These are phyloP conservation scores for Montipora cactus DNA, from an alignment of 64 coral and sea anemone species.

Conservation along the genomic window DNA sequence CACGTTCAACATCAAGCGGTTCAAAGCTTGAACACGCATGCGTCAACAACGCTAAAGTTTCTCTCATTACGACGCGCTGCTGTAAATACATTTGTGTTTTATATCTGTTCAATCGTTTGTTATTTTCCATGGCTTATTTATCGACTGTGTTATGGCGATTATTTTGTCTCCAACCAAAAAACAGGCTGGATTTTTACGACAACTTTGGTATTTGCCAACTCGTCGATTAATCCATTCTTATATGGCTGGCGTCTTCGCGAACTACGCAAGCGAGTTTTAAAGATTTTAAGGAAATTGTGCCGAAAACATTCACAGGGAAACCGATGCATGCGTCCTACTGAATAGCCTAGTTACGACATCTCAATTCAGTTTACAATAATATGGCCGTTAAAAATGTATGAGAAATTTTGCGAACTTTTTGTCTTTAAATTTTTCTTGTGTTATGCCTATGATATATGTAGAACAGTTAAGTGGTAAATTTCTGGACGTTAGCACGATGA, in stretches of 20 bases:
- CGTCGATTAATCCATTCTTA: conserved; percentile 52
- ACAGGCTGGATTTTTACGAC: background rate
- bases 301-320: background rate
- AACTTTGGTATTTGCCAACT: conserved; percentile 48
- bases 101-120: background rate
- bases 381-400: too few species aligned
- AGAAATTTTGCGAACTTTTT: too few species aligned
- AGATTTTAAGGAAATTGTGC: background rate
- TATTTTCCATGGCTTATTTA: conserved; percentile 1
- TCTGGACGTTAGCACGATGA: too few species aligned
- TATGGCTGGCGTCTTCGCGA: conserved; percentile 61
- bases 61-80: background rate
- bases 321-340: too few species aligned
- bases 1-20: conserved; percentile 3
- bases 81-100: conserved; percentile 3
- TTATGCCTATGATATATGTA: too few species aligned
- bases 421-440: too few species aligned
- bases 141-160: background rate
- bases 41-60: background rate
- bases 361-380: too few species aligned
- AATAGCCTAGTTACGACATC: too few species aligned
- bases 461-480: too few species aligned
- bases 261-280: background rate
- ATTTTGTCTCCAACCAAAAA: background rate
- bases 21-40: background rate